phyloP scores from a whole-genome alignment of 1,140 invertebrate species.

The Drosophila ogumai region DNA sequence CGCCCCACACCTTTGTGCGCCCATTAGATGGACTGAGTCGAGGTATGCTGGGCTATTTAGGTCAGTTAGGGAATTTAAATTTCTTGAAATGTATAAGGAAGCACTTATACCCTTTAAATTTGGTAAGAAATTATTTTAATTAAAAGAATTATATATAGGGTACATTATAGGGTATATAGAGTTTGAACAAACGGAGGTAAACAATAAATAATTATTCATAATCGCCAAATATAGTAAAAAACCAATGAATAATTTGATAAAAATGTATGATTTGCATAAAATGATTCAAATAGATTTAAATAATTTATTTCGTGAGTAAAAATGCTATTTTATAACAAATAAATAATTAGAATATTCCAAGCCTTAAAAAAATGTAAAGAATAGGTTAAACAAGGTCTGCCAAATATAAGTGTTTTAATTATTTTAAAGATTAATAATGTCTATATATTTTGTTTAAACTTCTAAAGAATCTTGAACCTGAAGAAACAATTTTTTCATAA shows the following conservation, averaged over 20 bases:
- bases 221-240: neutral
- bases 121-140: neutral
- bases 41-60: neutral
- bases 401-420: too few relatives aligned
- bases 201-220: neutral
- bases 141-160: neutral
- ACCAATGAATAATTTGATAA: neutral
- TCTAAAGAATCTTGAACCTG: too few relatives aligned
- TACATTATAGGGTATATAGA: neutral
- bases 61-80: neutral
- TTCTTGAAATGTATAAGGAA: neutral
- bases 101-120: neutral
- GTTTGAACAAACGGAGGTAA: neutral
- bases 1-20: constrained; percentile 41
- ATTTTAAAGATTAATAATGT: too few relatives aligned
- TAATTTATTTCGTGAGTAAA: too few relatives aligned
- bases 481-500: too few relatives aligned
- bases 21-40: neutral
- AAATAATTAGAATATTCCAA: neutral
- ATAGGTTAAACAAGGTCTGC: too few relatives aligned
- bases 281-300: too few relatives aligned
- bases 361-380: too few relatives aligned
- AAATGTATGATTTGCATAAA: neutral
- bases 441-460: too few relatives aligned
- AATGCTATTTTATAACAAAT: too few relatives aligned